Evolutionary conservation across 2,888 invertebrate genomes (phyloP).

Genomic region (Biston stratarius): DNA sequence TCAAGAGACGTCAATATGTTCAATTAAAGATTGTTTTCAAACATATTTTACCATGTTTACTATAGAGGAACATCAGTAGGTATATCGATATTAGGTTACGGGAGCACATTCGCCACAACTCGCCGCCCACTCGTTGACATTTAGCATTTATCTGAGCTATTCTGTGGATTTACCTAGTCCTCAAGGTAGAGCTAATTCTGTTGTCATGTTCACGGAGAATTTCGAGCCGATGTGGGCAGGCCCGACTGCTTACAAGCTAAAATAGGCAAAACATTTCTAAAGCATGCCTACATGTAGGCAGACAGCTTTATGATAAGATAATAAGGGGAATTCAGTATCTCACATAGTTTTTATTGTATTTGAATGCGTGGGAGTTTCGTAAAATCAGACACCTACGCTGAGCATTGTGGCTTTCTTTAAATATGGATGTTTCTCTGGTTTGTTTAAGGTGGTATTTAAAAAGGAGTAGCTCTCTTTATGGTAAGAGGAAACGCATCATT

Average conservation of each 20-base stretch:
- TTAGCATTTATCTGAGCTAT: conserved; percentile 38
- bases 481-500: too few species aligned
- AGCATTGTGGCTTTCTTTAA: neutral
- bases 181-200: conserved; percentile 50
- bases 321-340: conserved; percentile 9
- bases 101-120: conserved; percentile 26
- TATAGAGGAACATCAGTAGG: too few species aligned
- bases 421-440: neutral
- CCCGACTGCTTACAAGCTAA: neutral
- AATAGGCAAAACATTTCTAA: neutral
- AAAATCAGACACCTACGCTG: conserved; percentile 4
- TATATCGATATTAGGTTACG: neutral
- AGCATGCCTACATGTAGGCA: neutral
- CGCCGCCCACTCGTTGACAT: conserved; percentile 53
- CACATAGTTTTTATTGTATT: conserved; percentile 17
- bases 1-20: too few species aligned
- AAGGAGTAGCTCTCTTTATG: too few species aligned
- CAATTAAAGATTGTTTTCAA: too few species aligned
- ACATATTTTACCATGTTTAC: too few species aligned
- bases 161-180: conserved; percentile 28
- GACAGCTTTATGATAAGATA: conserved; percentile 22
- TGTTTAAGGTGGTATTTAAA: too few species aligned
- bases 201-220: conserved; percentile 46
- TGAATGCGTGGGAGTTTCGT: conserved; percentile 27
- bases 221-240: conserved; percentile 49